Evolutionary conservation across 2,113 vertebrate genomes (phyloP).

Genomic region (Kryptolebias marmoratus): DNA sequence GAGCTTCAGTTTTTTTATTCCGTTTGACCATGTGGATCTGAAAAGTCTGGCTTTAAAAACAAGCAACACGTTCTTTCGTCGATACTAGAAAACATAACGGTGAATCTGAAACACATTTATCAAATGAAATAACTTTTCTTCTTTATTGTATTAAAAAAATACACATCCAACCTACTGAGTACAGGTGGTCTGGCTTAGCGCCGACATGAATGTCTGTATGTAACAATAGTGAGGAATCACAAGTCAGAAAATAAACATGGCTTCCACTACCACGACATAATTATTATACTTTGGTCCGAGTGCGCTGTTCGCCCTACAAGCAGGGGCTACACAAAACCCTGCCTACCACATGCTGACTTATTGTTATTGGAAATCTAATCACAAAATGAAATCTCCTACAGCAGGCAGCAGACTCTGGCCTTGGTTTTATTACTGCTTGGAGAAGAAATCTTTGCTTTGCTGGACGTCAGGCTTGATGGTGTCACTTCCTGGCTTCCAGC

Average conservation of each 20-base stretch:
- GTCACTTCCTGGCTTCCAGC: slow-evolving; percentile 98
- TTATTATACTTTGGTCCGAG: slow-evolving; percentile 28
- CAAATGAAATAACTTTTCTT: background rate
- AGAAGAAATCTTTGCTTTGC: slow-evolving; percentile 96
- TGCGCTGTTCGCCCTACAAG: slow-evolving; percentile 14
- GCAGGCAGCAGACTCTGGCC: slow-evolving; percentile 53
- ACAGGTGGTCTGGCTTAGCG: background rate
- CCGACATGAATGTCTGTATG: slow-evolving; percentile 2
- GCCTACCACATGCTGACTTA: slow-evolving; percentile 24
- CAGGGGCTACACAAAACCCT: slow-evolving; percentile 17
- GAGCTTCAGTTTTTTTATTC: background rate
- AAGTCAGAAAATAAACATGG: slow-evolving; percentile 6
- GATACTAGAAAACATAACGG: background rate
- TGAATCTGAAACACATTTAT: slow-evolving; percentile 21
- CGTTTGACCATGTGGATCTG: background rate
- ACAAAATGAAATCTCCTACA: slow-evolving; percentile 59
- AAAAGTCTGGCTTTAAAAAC: background rate
- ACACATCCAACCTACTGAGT: background rate
- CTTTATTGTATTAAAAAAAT: slow-evolving; percentile 13
- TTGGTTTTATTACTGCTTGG: slow-evolving; percentile 86
- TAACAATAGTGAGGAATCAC: slow-evolving; percentile 14
- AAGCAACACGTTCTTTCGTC: background rate
- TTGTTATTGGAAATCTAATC: slow-evolving; percentile 57
- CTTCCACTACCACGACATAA: slow-evolving; percentile 19
- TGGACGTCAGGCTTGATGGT: slow-evolving; percentile 97